phyloP scores from a whole-genome alignment of 2,113 vertebrate genomes.

The Probosciger aterrimus region DNA sequence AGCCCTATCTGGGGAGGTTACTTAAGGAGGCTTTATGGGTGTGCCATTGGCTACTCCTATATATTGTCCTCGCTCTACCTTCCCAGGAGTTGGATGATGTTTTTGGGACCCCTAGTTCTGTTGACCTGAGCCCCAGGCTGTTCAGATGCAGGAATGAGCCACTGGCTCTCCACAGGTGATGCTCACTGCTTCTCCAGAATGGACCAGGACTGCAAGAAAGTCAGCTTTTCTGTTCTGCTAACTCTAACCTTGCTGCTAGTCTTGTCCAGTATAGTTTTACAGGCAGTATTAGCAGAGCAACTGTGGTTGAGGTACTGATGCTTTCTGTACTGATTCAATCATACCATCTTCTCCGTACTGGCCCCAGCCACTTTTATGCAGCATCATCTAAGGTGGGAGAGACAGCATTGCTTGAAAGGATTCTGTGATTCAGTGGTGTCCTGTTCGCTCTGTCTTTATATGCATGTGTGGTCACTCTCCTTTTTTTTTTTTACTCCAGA shows the following conservation, averaged over 20 bases:
- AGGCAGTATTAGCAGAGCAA: background rate
- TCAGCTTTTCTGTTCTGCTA: background rate
- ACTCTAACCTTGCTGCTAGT: background rate
- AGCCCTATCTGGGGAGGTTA: background rate
- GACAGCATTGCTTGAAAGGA: background rate
- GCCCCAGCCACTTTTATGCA: background rate
- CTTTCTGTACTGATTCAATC: background rate
- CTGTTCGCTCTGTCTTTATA: background rate
- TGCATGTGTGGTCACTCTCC: fast-evolving
- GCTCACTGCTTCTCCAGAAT: background rate
- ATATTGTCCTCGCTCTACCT: background rate
- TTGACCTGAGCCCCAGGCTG: background rate
- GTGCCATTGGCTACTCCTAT: background rate
- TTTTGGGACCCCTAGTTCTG: background rate
- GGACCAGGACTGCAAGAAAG: background rate
- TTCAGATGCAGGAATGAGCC: background rate
- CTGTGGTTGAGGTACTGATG: background rate
- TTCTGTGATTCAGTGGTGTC: background rate
- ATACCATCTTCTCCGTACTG: background rate
- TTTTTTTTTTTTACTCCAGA: background rate
- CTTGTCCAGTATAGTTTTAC: background rate
- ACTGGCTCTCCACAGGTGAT: background rate
- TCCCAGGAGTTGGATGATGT: background rate
- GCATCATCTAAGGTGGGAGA: background rate
- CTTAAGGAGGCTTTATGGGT: background rate